Evolutionary conservation across 92 coral and sea anemone genomes (phyloP), one percentile per base, ranked within the genome.

Genomic region (Scolanthus callimorphus): DNA sequence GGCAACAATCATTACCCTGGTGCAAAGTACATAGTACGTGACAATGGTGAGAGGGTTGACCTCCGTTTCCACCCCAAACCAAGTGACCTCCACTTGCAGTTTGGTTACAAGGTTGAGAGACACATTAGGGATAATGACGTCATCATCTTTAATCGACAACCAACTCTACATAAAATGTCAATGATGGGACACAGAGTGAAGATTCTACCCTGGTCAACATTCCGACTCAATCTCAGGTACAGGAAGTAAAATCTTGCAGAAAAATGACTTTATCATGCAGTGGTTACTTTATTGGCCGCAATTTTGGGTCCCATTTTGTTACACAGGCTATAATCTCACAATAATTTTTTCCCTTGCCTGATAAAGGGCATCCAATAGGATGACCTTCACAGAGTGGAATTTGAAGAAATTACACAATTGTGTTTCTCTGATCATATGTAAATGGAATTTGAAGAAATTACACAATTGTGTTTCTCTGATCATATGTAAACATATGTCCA

Each of bases 151-250:
- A 94, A 94, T 59, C 99, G 99, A 41, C 99, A 94, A 59, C 99
- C 99, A 2, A 88, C 99, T 12, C 77, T 94, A 6, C 99, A 94
- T 71, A 94, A 94, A 88, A 94, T 94, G 99, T 94, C 99, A 50
- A 94, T 94, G 99, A 94, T 94, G 99, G 99, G 99, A 28, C 99
- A 94, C 63, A 80, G 96, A 45, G 94, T 94, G 4, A 94, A 94
- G 67, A 90, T 94, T 21, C 55, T 94, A 58, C 99, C 99, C 2
- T 94, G 99, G 99, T 94, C 99, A 19, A 94, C 99, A 13, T 94
- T 94, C 63, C 76, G 99, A 31, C 89, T 94, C 2, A 94, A 94
- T 55, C 97, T 94, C 82, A 94, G 96, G 99, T 94, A n/a, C n/a
- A n/a, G n/a, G n/a, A n/a, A n/a, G n/a, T n/a, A n/a, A n/a, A n/a